These are phyloP conservation scores for Pachydiplax longipennis DNA, from an alignment of 2,888 invertebrate species.

Conservation along the genomic window DNA sequence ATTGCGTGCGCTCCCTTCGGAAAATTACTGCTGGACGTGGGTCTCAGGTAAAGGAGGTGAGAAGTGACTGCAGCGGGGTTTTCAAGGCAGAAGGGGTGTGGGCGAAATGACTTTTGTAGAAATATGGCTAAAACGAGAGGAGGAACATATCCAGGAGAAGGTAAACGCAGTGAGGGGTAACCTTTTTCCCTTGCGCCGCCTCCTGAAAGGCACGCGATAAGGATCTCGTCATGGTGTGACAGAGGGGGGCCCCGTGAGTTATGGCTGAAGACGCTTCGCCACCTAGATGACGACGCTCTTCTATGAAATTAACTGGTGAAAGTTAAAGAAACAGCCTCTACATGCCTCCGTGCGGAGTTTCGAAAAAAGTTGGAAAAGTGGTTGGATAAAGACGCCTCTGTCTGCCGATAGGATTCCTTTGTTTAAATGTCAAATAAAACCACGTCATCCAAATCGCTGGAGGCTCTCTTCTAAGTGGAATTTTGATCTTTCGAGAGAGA, in stretches of 20 bases:
- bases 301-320: constrained; percentile 29
- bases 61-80: neutral
- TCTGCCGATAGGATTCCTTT: constrained; percentile 5
- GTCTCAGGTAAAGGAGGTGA: constrained; percentile 27
- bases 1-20: neutral
- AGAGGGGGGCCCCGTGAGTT: neutral
- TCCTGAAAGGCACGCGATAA: constrained; percentile 14
- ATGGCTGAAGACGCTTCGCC: constrained; percentile 29
- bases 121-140: neutral
- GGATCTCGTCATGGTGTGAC: constrained; percentile 7
- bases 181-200: neutral
- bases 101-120: neutral
- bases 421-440: neutral
- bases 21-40: too few relatives aligned
- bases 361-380: neutral
- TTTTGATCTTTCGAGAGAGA: too few relatives aligned
- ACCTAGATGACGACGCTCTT: constrained; percentile 7
- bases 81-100: neutral
- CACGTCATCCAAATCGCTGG: too few relatives aligned
- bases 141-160: constrained; percentile 10
- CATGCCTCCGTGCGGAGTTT: neutral
- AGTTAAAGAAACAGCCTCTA: neutral
- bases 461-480: too few relatives aligned
- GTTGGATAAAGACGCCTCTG: neutral
- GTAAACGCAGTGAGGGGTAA: constrained; percentile 30